Percentiles rank a stretch among this genome's conserved stretches.
Conservation (phyloP, 2,797 vertebrate species). For the Pampus argenteus region DNA sequence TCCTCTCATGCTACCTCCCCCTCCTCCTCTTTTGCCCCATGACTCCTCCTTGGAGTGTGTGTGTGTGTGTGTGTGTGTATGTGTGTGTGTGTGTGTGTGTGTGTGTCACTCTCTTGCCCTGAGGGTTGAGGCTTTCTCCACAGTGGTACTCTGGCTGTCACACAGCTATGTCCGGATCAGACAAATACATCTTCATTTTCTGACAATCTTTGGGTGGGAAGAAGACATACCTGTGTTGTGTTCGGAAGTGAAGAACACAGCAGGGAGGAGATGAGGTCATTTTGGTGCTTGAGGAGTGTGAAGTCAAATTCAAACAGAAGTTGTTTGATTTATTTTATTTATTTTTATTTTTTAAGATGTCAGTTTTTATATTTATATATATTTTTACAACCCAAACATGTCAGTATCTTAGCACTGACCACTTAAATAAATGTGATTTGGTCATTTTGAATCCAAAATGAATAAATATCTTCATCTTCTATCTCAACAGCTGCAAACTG, state of each 20-base stretch:
- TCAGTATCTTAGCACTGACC: no score
- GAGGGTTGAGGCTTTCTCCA: slow-evolving; percentile 63
- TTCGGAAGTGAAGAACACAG: slow-evolving; percentile 13
- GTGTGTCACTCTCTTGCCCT: slow-evolving; percentile 56
- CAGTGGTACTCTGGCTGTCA: slow-evolving; percentile 68
- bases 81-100: slow-evolving; percentile 29
- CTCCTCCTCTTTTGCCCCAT: slow-evolving; percentile 61
- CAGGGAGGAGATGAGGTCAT: slow-evolving; percentile 36
- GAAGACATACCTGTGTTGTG: slow-evolving; percentile 49
- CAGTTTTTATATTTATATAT: no score
- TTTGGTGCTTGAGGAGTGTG: background rate
- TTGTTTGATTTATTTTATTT: background rate
- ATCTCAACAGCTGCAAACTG: slow-evolving; percentile 32
- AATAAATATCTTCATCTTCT: slow-evolving; percentile 7
- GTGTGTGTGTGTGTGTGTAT: slow-evolving; percentile 26
- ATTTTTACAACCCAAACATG: no score
- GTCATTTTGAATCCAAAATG: background rate
- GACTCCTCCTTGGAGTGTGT: slow-evolving; percentile 76
- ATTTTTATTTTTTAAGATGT: background rate
- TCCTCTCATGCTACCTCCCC: slow-evolving; percentile 63
- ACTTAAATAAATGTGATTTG: background rate
- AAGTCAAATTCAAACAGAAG: background rate
- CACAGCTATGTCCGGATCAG: slow-evolving; percentile 82
- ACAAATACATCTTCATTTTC: slow-evolving; percentile 74
- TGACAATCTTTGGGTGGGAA: slow-evolving; percentile 53